Conservation (phyloP, 2,113 vertebrate species). For the Lycaon pictus region DNA sequence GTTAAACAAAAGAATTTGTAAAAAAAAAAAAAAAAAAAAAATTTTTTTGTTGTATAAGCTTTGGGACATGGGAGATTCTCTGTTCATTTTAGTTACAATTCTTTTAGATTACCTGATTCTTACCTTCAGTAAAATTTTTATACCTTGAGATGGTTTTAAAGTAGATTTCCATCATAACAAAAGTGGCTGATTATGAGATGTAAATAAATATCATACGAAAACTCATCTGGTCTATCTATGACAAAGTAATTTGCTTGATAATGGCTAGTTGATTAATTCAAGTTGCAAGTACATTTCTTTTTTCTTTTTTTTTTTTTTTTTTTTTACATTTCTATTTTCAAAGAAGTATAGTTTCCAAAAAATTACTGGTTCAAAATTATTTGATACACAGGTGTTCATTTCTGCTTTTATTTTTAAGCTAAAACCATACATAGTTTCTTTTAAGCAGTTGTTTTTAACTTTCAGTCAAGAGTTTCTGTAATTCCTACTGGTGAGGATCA, state of each 20-base stretch:
- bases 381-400: background rate
- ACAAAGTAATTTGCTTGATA: slow-evolving; percentile 7
- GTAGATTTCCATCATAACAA: background rate
- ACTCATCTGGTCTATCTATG: background rate
- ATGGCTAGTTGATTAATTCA: background rate
- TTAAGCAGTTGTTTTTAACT: background rate
- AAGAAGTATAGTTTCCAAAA: background rate
- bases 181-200: background rate
- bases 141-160: background rate
- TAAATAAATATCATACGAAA: background rate
- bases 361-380: background rate
- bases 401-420: background rate
- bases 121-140: background rate
- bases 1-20: background rate
- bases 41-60: background rate
- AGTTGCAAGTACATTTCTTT: background rate
- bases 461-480: background rate
- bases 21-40: no score
- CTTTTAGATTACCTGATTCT: background rate
- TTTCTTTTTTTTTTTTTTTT: background rate
- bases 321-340: background rate
- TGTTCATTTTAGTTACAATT: background rate
- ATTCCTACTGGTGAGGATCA: background rate
- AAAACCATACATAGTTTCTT: background rate
- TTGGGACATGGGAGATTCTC: background rate